These are phyloP conservation scores for Pachypeltis micranthus DNA, from an alignment of 1,140 invertebrate species.

Conservation along the genomic window DNA sequence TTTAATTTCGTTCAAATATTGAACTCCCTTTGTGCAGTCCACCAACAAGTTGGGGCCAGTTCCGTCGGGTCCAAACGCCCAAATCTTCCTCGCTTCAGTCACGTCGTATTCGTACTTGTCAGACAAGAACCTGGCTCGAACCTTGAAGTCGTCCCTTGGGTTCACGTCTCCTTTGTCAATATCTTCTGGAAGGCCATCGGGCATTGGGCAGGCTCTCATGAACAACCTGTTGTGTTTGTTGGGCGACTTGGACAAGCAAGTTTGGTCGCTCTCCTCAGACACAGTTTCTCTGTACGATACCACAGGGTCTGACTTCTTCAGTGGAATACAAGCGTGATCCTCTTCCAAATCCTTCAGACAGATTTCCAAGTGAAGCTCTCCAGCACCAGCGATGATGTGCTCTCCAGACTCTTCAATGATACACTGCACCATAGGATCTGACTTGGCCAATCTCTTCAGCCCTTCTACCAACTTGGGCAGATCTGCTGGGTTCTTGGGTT, in stretches of 20 bases:
- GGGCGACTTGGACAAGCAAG: slow-evolving; percentile 97
- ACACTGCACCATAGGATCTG: slow-evolving; percentile 99
- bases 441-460: slow-evolving; percentile 95
- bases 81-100: slow-evolving; percentile 98
- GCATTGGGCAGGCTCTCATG: slow-evolving; percentile 93
- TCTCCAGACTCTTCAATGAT: slow-evolving; percentile 99
- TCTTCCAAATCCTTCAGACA: slow-evolving; percentile 99
- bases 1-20: slow-evolving; percentile 97
- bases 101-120: slow-evolving; percentile 97
- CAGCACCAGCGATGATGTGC: slow-evolving; percentile 98
- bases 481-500: slow-evolving; percentile 98
- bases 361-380: slow-evolving; percentile 99
- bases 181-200: slow-evolving; percentile 91
- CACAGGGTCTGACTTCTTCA: slow-evolving; percentile 98
- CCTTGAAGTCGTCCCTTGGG: slow-evolving; percentile 93
- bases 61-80: slow-evolving; percentile 98
- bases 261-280: slow-evolving; percentile 79
- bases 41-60: slow-evolving; percentile 95
- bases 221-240: slow-evolving; percentile 99
- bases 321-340: slow-evolving; percentile 97
- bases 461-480: slow-evolving; percentile 98
- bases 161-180: slow-evolving; percentile 94
- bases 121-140: slow-evolving; percentile 78
- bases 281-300: slow-evolving; percentile 99
- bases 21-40: slow-evolving; percentile 96